phyloP scores from a whole-genome alignment of 2,113 vertebrate species.

The Pachyramphus minor region DNA sequence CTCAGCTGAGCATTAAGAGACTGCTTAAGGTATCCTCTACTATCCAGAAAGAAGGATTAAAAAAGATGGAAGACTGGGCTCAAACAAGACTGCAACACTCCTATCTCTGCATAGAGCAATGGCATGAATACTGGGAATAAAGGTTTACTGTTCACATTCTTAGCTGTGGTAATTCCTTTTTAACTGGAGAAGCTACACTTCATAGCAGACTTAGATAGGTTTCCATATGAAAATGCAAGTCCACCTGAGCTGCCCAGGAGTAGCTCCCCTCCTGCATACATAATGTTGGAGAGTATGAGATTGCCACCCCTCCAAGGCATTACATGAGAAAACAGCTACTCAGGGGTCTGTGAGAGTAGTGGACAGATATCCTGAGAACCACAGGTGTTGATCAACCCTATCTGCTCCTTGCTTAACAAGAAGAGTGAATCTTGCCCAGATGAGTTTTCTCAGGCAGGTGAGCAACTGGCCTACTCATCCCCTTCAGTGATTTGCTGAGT shows the following conservation, averaged over 20 bases:
- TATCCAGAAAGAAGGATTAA: not conserved
- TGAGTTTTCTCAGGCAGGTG: not conserved
- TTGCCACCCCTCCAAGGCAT: not conserved
- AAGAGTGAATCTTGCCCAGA: not conserved
- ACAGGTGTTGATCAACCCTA: not conserved
- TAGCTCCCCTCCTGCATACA: not conserved
- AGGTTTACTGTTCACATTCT: not conserved
- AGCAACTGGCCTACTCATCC: not conserved
- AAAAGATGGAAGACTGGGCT: not conserved
- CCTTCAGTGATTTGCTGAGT: not conserved
- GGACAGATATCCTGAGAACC: not conserved
- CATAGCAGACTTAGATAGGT: not conserved
- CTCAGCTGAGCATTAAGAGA: not conserved
- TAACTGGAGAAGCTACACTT: not conserved
- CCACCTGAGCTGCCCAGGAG: not conserved
- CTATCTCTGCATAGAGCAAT: not conserved
- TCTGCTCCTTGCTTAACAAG: not conserved
- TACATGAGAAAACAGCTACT: not conserved
- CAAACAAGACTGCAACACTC: not conserved
- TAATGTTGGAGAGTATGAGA: not conserved
- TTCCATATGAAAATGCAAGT: not conserved
- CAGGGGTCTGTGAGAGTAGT: not conserved
- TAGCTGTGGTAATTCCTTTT: not conserved
- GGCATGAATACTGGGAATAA: not conserved
- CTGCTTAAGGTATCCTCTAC: not conserved